phyloP scores from a whole-genome alignment of 2,113 vertebrate genomes.

The Todiramphus saurophagus region DNA sequence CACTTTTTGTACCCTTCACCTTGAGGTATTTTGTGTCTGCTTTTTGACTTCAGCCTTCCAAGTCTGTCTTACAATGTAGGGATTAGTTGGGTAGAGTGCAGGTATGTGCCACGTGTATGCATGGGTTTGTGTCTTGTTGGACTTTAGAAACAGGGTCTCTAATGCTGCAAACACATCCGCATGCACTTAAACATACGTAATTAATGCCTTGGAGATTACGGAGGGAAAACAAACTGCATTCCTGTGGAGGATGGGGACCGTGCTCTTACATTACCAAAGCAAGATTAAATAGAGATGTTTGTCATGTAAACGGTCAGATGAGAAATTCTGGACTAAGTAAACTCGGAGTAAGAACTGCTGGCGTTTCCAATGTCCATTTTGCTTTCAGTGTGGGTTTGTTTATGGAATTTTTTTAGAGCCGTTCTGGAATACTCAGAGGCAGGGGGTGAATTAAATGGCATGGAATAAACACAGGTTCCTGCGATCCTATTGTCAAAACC shows the following conservation, averaged over 20 bases:
- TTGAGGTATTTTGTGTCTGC: background rate
- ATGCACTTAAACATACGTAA: background rate
- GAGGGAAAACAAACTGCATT: background rate
- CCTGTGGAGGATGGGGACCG: background rate
- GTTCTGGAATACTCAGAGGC: background rate
- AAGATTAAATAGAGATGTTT: background rate
- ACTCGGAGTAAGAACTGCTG: background rate
- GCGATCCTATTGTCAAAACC: background rate
- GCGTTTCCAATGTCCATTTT: background rate
- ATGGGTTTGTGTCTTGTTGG: background rate
- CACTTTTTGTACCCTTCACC: background rate
- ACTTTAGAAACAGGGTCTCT: background rate
- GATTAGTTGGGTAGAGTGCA: background rate
- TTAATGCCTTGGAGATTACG: background rate
- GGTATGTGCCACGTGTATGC: accelerated
- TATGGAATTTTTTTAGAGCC: background rate
- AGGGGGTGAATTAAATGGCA: background rate
- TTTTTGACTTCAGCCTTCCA: background rate
- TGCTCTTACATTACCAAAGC: background rate
- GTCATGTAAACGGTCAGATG: background rate
- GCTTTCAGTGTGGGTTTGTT: background rate
- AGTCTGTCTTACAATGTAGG: background rate
- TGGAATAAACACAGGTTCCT: background rate
- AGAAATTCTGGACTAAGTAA: background rate
- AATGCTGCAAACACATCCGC: background rate